These are phyloP conservation scores for Opisthograptis luteolata DNA, from an alignment of 2,888 invertebrate genomes.

Conservation along the genomic window DNA sequence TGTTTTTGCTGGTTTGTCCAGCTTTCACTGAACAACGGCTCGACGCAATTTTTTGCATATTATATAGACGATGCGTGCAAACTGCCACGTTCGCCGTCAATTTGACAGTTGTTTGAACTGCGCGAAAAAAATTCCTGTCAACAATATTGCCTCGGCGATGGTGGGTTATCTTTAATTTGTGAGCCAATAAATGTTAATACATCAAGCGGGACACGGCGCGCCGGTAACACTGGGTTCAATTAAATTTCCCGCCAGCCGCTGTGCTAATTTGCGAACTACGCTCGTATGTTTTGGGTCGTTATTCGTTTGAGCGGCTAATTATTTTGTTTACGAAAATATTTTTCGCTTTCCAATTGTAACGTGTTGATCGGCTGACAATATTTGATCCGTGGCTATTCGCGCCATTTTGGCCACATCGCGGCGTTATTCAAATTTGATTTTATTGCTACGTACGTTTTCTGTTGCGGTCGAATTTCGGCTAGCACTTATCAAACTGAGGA, in stretches of 20 bases:
- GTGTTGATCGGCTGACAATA: conserved; percentile 78
- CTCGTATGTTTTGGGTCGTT: conserved; percentile 57
- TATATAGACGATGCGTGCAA: conserved; percentile 34
- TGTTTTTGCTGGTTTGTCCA: too few relatives aligned
- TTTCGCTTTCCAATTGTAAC: conserved; percentile 71
- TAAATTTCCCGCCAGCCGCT: conserved; percentile 69
- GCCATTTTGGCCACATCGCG: conserved; percentile 52
- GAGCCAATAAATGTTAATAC: conserved; percentile 83
- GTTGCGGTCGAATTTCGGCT: not conserved
- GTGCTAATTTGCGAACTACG: conserved; percentile 81
- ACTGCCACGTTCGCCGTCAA: conserved; percentile 33
- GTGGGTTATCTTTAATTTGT: conserved; percentile 78
- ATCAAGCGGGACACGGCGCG: conserved; percentile 63
- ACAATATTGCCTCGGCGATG: conserved; percentile 61
- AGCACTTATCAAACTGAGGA: too few relatives aligned
- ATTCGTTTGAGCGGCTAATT: conserved; percentile 62
- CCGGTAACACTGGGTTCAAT: conserved; percentile 63
- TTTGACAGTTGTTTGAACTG: conserved; percentile 46
- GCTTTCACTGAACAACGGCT: too few relatives aligned
- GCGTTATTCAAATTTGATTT: conserved; percentile 64
- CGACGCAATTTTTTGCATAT: conserved; percentile 30
- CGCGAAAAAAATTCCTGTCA: conserved; percentile 34
- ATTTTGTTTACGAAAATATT: conserved; percentile 76
- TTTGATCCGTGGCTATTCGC: conserved; percentile 60
- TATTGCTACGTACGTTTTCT: conserved; percentile 26